A percentile compares a stretch with the other conserved stretches of the same genome.
These are phyloP conservation scores for Heteromyza rotundicornis DNA, from an alignment of 2,888 invertebrate genomes.

Conservation along the genomic window DNA sequence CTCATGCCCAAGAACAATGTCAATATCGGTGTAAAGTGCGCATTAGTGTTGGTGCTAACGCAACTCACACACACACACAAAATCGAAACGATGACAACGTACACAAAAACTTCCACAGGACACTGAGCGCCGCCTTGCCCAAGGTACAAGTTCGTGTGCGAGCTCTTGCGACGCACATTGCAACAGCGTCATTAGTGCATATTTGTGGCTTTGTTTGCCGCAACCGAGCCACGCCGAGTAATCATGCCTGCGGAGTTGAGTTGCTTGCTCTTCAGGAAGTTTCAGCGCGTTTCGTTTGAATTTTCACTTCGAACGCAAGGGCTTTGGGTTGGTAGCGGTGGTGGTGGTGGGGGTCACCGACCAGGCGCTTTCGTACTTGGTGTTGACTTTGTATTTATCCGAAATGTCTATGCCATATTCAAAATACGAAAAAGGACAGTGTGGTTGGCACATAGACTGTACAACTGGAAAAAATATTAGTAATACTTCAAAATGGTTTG, in stretches of 20 bases:
- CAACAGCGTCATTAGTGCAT: slow-evolving; percentile 56
- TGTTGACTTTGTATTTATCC: slow-evolving; percentile 36
- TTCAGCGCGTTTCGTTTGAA: not conserved
- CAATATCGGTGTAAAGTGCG: not conserved
- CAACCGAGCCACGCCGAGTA: slow-evolving; percentile 51
- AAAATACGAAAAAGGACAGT: not conserved
- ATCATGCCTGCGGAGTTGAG: slow-evolving; percentile 43
- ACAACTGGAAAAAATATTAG: too few species aligned
- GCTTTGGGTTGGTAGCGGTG: not conserved
- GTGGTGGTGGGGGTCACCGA: not conserved
- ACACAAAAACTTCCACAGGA: not conserved
- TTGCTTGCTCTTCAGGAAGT: not conserved
- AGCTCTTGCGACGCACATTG: slow-evolving; percentile 17
- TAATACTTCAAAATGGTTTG: too few species aligned
- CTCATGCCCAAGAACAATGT: not conserved
- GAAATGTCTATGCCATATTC: slow-evolving; percentile 15
- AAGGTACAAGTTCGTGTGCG: not conserved
- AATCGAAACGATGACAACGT: not conserved
- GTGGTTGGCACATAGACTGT: too few species aligned
- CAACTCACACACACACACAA: not conserved
- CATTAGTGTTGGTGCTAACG: not conserved
- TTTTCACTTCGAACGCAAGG: slow-evolving; percentile 24
- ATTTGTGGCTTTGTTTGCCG: slow-evolving; percentile 59
- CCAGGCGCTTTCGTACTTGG: slow-evolving; percentile 23
- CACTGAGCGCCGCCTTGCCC: slow-evolving; percentile 10